Evolutionary conservation across 2,888 invertebrate species (phyloP), one percentile per base, ranked within the genome.

Genomic region (Capitulum mitella): DNA sequence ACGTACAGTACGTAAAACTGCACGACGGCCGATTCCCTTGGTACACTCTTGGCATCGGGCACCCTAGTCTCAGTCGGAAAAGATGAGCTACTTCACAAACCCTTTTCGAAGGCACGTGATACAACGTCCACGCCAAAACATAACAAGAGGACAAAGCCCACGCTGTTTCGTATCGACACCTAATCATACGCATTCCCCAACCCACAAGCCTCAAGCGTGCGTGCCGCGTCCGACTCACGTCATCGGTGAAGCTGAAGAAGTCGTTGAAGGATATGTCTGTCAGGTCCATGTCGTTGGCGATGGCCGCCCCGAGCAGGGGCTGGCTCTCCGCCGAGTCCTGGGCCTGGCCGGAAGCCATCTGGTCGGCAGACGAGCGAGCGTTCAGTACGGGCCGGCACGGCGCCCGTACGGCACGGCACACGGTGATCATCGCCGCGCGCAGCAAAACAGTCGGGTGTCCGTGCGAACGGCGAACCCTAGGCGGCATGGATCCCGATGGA

Each of bases 311-410:
- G 16, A 70, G 40, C 37, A 70, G 70, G 10, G 70, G 29, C 37
- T 29, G 37, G 70, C 70, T 40, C 26, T 70, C 70, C 22, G 37
- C 70, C 1, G 40, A 8, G 40, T 70, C 70, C 5, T 26, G 29
- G 6, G 37, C 70, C 37, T 26, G 70, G 8, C 70, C 70, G 37
- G 70, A 70, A 2, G 70, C 0, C 94, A 94, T 94, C 94, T 93
- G 85, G 93, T n/a, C n/a, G n/a, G n/a, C n/a, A n/a, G n/a, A n/a
- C n/a, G n/a, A n/a, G n/a, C n/a, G n/a, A n/a, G n/a, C n/a, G n/a
- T n/a, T n/a, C n/a, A n/a, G n/a, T n/a, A n/a, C n/a, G n/a, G n/a
- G n/a, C n/a, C n/a, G n/a, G n/a, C n/a, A n/a, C n/a, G n/a, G n/a
- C n/a, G n/a, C n/a, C n/a, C n/a, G n/a, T n/a, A n/a, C n/a, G n/a